Conservation (phyloP, 2,888 invertebrate genomes). For the Platypus cylindrus region DNA sequence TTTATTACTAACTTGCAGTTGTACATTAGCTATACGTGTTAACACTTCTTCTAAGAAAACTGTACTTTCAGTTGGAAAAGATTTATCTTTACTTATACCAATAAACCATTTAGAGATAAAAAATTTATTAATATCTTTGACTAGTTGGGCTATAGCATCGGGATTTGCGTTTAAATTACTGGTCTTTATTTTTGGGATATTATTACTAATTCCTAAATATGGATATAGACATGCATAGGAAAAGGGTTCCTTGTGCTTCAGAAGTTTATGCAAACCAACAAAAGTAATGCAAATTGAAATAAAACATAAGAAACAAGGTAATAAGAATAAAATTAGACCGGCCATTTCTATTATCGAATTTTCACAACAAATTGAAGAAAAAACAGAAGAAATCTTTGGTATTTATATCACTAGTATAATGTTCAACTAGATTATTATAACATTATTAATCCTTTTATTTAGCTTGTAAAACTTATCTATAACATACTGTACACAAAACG, state of each 20-base stretch:
- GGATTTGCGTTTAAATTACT: constrained; percentile 16
- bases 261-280: constrained; percentile 40
- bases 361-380: too few relatives aligned
- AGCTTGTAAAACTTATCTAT: too few relatives aligned
- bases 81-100: constrained; percentile 36
- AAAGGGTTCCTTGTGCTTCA: constrained; percentile 41
- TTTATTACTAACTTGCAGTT: constrained; percentile 32
- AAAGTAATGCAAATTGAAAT: constrained; percentile 39
- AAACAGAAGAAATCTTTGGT: too few relatives aligned
- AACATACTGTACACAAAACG: too few relatives aligned
- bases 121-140: constrained; percentile 35
- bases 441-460: too few relatives aligned
- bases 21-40: constrained; percentile 30
- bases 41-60: constrained; percentile 34
- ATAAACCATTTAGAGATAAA: constrained; percentile 40
- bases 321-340: background rate
- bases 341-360: too few relatives aligned
- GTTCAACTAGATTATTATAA: too few relatives aligned
- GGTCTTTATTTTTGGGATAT: constrained; percentile 6
- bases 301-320: constrained; percentile 33
- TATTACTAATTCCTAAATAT: constrained; percentile 5
- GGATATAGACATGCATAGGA: constrained; percentile 29
- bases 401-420: too few relatives aligned
- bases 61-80: constrained; percentile 35
- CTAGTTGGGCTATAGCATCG: constrained; percentile 26